These are phyloP conservation scores for Athripsodes cinereus DNA, from an alignment of 2,888 invertebrate genomes.

Conservation along the genomic window DNA sequence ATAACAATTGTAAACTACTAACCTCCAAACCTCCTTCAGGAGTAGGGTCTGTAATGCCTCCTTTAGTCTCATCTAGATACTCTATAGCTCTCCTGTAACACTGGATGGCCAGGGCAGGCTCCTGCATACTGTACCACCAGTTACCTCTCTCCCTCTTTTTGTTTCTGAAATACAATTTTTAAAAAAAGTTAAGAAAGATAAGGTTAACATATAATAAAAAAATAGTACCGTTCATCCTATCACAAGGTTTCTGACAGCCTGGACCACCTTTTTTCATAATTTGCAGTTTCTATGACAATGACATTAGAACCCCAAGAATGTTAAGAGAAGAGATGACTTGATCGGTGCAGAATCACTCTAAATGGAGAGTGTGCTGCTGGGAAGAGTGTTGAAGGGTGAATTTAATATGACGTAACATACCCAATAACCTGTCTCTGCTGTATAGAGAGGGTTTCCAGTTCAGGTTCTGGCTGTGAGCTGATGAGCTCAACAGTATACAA, in stretches of 20 bases:
- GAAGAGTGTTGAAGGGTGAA: too few relatives aligned
- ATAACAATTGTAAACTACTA: constrained; percentile 1
- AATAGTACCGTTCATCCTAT: too few relatives aligned
- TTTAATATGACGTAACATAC: too few relatives aligned
- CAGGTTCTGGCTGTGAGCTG: constrained; percentile 59
- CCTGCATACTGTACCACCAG: constrained; percentile 82
- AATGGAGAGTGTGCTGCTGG: too few relatives aligned
- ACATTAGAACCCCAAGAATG: too few relatives aligned
- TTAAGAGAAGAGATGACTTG: too few relatives aligned
- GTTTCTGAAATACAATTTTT: constrained; percentile 49
- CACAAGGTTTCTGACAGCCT: too few relatives aligned
- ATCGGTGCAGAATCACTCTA: too few relatives aligned
- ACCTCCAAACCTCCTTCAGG: constrained; percentile 42
- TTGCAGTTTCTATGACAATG: too few relatives aligned
- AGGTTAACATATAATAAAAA: too few relatives aligned
- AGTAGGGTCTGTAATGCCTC: constrained; percentile 54
- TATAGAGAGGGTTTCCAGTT: constrained; percentile 59
- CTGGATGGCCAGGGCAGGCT: constrained; percentile 75
- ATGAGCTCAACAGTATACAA: constrained; percentile 68
- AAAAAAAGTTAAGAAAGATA: too few relatives aligned
- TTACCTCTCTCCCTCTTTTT: constrained; percentile 81
- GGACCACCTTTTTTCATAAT: too few relatives aligned
- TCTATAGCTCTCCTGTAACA: constrained; percentile 81
- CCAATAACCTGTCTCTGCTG: constrained; percentile 68
- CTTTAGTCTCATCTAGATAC: constrained; percentile 68